A percentile compares a stretch with the other conserved stretches of the same genome.
Evolutionary conservation across 1,140 invertebrate genomes (phyloP).

Genomic region (Sipha flava): DNA sequence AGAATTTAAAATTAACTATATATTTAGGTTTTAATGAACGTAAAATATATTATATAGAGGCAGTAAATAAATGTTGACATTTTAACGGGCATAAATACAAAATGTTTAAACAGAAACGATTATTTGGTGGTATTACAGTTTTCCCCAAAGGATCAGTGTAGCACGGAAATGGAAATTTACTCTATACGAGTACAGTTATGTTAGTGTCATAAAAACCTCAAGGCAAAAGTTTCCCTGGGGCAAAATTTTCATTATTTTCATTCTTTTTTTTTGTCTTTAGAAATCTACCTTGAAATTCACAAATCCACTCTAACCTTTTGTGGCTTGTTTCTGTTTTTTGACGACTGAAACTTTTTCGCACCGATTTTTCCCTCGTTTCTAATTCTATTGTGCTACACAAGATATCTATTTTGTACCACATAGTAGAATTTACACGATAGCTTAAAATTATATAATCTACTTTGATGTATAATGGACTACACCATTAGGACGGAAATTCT

Average conservation of each 20-base stretch:
- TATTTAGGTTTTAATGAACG: no score
- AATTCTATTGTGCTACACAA: not conserved
- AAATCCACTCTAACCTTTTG: not conserved
- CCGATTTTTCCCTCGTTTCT: not conserved
- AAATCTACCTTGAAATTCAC: slow-evolving; percentile 11
- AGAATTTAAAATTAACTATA: no score
- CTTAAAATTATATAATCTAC: not conserved
- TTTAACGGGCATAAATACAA: no score
- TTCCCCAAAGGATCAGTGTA: not conserved
- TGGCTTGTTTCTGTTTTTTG: slow-evolving; percentile 3
- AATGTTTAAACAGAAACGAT: not conserved
- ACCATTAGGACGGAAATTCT: not conserved
- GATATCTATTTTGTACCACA: not conserved
- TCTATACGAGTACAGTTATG: not conserved
- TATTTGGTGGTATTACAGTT: not conserved
- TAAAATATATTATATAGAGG: no score
- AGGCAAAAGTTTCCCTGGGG: slow-evolving; percentile 1
- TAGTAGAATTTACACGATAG: not conserved
- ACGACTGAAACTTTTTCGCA: slow-evolving; percentile 11
- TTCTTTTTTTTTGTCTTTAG: not conserved
- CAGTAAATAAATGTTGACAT: no score
- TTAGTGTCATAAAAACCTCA: not conserved
- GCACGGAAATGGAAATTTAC: not conserved
- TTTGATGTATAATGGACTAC: not conserved
- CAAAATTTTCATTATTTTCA: not conserved